Conservation (phyloP, 2,113 vertebrate species). For the Regulus satrapa region DNA sequence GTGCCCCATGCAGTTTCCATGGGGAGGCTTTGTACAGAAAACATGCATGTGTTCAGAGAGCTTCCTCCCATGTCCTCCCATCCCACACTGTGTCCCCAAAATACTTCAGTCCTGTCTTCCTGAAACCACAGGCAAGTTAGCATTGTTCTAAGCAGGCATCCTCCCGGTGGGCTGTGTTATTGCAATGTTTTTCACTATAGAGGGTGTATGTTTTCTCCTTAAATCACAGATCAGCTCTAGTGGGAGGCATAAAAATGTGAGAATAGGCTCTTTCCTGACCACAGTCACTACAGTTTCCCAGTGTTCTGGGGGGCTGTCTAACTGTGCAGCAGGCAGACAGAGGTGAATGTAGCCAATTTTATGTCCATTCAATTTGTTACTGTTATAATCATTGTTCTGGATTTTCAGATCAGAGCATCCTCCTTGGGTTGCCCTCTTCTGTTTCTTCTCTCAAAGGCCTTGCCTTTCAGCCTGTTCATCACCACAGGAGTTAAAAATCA, state of each 20-base stretch:
- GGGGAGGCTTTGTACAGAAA: neutral
- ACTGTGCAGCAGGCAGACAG: neutral
- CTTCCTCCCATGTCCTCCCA: neutral
- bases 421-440: neutral
- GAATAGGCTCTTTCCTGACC: neutral
- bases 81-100: neutral
- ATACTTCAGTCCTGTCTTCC: neutral
- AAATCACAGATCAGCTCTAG: neutral
- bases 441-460: neutral
- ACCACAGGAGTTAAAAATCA: neutral
- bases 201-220: neutral
- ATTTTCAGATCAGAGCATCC: neutral
- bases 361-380: neutral
- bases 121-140: neutral
- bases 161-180: neutral
- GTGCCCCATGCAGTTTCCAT: neutral
- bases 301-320: neutral
- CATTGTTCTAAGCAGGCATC: accelerated
- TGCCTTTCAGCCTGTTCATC: neutral
- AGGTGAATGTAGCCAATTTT: neutral
- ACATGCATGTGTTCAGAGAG: neutral
- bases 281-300: neutral
- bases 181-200: neutral
- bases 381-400: neutral
- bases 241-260: neutral